These are phyloP conservation scores for Netelia fuscicornis DNA, from an alignment of 2,888 invertebrate species.

Conservation along the genomic window DNA sequence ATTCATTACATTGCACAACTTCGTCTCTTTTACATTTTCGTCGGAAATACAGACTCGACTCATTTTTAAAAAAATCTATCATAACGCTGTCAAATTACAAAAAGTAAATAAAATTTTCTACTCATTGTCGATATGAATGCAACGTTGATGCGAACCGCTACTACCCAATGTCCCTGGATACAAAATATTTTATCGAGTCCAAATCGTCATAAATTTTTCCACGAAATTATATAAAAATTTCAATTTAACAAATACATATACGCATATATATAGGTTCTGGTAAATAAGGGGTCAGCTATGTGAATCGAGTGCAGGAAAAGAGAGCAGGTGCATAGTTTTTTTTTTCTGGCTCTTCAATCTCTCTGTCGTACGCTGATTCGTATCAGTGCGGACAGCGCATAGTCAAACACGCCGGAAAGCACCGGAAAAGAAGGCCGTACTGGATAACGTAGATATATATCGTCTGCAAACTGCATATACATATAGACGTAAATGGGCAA, in stretches of 20 bases:
- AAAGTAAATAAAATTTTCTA: not conserved
- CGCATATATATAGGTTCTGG: not conserved
- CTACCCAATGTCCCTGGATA: no score
- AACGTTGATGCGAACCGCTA: no score
- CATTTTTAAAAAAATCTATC: not conserved
- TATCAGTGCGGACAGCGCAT: not conserved
- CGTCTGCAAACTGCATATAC: not conserved
- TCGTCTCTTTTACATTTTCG: not conserved
- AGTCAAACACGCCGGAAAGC: conserved; percentile 2
- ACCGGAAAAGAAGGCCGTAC: not conserved
- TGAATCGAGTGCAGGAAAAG: conserved; percentile 35
- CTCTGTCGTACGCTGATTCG: conserved; percentile 8
- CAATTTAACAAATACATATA: not conserved
- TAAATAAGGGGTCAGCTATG: not conserved
- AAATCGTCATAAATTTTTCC: not conserved
- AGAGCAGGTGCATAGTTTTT: not conserved
- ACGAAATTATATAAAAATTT: not conserved
- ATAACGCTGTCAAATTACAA: not conserved
- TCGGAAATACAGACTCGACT: not conserved
- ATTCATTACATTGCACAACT: not conserved
- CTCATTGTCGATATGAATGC: no score
- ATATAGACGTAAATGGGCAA: not conserved
- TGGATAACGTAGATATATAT: not conserved
- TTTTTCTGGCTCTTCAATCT: not conserved
- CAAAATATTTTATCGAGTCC: no score